Evolutionary conservation across 2,797 vertebrate species (phyloP).

Genomic region (Hippocampus kuda): DNA sequence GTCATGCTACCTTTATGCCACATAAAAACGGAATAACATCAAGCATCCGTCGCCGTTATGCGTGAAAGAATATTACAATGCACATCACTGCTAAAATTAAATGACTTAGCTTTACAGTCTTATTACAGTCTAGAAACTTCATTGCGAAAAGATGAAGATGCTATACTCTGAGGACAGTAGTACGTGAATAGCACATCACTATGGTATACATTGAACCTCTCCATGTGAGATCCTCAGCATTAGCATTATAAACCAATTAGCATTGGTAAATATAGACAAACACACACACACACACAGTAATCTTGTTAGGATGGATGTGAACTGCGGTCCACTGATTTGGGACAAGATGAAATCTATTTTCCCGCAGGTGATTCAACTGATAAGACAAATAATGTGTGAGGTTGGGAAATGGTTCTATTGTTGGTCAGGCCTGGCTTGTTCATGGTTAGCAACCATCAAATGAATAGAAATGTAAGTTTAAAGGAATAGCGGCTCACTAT

Average conservation of each 20-base stretch:
- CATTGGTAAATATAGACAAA: slow-evolving; percentile 49
- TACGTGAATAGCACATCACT: not conserved
- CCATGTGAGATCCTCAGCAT: slow-evolving; percentile 16
- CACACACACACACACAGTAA: slow-evolving; percentile 30
- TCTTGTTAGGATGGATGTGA: slow-evolving; percentile 27
- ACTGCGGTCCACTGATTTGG: not conserved
- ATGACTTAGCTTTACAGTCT: no score
- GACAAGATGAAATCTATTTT: not conserved
- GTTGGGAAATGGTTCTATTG: not conserved
- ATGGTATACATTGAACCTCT: not conserved
- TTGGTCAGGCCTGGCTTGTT: not conserved
- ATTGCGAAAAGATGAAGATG: not conserved
- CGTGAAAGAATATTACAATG: no score
- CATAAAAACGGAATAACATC: no score
- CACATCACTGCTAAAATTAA: no score
- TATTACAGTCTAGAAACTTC: not conserved
- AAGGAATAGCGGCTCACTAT: no score
- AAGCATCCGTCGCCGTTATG: no score
- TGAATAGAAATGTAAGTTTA: no score
- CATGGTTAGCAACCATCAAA: not conserved
- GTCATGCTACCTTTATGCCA: no score
- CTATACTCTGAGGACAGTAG: not conserved
- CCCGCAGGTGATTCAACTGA: not conserved
- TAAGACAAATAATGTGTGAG: not conserved
- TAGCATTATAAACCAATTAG: slow-evolving; percentile 52